These are phyloP conservation scores for Mus minutoides DNA, from an alignment of 2,797 vertebrate species.

Conservation along the genomic window DNA sequence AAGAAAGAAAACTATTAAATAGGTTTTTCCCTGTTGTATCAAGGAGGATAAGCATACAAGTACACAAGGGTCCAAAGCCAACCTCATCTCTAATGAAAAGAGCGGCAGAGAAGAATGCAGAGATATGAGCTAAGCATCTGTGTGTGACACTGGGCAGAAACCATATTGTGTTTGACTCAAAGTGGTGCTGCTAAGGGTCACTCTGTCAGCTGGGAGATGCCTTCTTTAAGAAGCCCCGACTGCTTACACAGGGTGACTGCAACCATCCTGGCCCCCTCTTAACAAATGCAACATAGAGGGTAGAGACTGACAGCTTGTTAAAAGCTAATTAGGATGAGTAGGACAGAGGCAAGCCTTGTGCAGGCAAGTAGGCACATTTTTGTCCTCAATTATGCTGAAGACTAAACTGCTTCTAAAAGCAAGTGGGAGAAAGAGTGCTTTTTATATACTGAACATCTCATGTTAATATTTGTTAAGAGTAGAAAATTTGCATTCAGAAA, in stretches of 20 bases:
- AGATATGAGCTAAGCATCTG: neutral
- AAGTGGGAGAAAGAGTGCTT: constrained; percentile 22
- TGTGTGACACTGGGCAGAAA: constrained; percentile 19
- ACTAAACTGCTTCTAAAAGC: constrained; percentile 62
- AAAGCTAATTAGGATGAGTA: constrained; percentile 76
- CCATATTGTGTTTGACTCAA: constrained; percentile 50
- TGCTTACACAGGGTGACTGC: constrained; percentile 6
- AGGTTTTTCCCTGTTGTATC: neutral
- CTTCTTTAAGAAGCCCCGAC: neutral
- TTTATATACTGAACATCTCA: neutral
- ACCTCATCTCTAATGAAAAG: constrained; percentile 29
- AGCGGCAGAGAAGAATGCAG: neutral
- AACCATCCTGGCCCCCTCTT: constrained; percentile 25
- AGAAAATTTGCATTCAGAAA: constrained; percentile 55
- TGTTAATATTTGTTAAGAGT: constrained; percentile 63
- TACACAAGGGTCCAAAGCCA: neutral
- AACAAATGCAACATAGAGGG: constrained; percentile 9
- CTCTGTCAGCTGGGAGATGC: neutral
- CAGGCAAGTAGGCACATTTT: constrained; percentile 66
- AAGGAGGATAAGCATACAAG: neutral
- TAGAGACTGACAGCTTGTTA: constrained; percentile 76
- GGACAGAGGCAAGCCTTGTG: constrained; percentile 61
- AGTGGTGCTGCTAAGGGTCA: neutral
- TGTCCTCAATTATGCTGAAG: constrained; percentile 69
- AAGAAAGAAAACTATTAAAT: neutral